Percentiles rank a stretch among this genome's conserved stretches.
Evolutionary conservation across 1,140 invertebrate genomes (phyloP).

Genomic region (Drosophila burlai): DNA sequence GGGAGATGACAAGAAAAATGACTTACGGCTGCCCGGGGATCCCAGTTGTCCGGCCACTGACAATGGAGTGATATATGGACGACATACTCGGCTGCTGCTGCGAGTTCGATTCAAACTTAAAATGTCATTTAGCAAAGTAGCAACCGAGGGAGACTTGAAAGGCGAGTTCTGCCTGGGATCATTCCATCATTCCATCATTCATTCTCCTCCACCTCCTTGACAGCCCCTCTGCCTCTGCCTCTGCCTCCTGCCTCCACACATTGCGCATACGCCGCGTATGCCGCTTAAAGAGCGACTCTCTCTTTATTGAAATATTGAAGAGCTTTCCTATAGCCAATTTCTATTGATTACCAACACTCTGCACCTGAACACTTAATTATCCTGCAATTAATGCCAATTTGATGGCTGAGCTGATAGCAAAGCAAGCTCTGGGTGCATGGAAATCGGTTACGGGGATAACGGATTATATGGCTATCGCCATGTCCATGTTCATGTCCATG

Average conservation of each 20-base stretch:
- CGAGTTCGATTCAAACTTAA: slow-evolving; percentile 38
- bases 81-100: not conserved
- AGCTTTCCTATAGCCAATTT: not conserved
- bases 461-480: slow-evolving; percentile 7
- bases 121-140: slow-evolving; percentile 64
- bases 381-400: slow-evolving; percentile 53
- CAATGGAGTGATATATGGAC: slow-evolving; percentile 60
- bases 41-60: slow-evolving; percentile 25
- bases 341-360: not conserved
- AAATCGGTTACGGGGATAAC: not conserved
- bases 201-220: too few species aligned
- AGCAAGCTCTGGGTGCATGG: not conserved
- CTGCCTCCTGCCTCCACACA: not conserved
- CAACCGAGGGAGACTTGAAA: not conserved
- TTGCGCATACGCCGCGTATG: slow-evolving; percentile 40
- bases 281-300: not conserved
- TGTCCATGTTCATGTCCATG: not conserved
- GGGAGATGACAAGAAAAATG: slow-evolving; percentile 66
- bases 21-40: slow-evolving; percentile 30
- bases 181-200: slow-evolving; percentile 46
- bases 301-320: not conserved
- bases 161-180: slow-evolving; percentile 22
- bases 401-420: slow-evolving; percentile 3
- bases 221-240: too few species aligned
- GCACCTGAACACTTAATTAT: slow-evolving; percentile 37